Percentiles rank a stretch among this genome's conserved stretches.
Evolutionary conservation across 37 sponge, comb jelly and placozoan genomes (phyloP).

Genomic region (Geodia barretti): DNA sequence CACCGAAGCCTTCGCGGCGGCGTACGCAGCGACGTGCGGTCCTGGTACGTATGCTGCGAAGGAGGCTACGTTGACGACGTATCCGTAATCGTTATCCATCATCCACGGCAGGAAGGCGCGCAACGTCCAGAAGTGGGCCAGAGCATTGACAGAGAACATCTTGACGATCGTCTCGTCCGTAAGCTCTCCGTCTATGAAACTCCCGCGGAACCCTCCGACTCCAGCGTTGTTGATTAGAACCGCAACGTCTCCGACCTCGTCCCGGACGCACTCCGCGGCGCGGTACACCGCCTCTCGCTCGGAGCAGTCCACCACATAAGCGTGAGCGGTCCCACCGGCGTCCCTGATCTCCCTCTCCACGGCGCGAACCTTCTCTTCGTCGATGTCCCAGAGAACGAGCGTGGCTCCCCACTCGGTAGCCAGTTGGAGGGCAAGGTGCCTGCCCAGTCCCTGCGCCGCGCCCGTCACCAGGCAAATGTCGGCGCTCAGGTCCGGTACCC

Average conservation of each 20-base stretch:
- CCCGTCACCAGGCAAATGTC: slow-evolving; percentile 76
- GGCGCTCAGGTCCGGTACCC: slow-evolving; percentile 20
- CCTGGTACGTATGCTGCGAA: slow-evolving; percentile 30
- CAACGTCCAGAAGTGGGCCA: slow-evolving; percentile 59
- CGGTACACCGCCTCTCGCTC: slow-evolving; percentile 53
- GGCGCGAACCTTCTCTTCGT: slow-evolving; percentile 36
- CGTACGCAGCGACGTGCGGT: slow-evolving; percentile 34
- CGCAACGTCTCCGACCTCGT: slow-evolving; percentile 78
- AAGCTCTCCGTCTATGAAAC: slow-evolving; percentile 11
- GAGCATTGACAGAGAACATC: slow-evolving; percentile 36
- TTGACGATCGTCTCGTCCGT: slow-evolving; percentile 31
- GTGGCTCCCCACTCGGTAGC: slow-evolving; percentile 51
- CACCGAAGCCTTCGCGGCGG: slow-evolving; percentile 57
- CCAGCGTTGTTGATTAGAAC: slow-evolving; percentile 86
- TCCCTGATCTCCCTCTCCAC: slow-evolving; percentile 8
- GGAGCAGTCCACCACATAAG: slow-evolving; percentile 51
- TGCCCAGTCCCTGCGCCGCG: slow-evolving; percentile 68
- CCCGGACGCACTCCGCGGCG: slow-evolving; percentile 44
- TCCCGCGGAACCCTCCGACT: slow-evolving; percentile 39
- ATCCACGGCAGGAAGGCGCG: slow-evolving; percentile 71
- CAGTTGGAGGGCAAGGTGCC: slow-evolving; percentile 30
- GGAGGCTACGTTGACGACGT: slow-evolving; percentile 62
- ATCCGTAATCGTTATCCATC: slow-evolving; percentile 70
- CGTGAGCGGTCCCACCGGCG: slow-evolving; percentile 29
- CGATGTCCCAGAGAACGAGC: slow-evolving; percentile 74